Percentiles rank a stretch among this genome's conserved stretches.
Evolutionary conservation across 2,888 invertebrate genomes (phyloP).

Genomic region (Caenorhabditis drosophilae): DNA sequence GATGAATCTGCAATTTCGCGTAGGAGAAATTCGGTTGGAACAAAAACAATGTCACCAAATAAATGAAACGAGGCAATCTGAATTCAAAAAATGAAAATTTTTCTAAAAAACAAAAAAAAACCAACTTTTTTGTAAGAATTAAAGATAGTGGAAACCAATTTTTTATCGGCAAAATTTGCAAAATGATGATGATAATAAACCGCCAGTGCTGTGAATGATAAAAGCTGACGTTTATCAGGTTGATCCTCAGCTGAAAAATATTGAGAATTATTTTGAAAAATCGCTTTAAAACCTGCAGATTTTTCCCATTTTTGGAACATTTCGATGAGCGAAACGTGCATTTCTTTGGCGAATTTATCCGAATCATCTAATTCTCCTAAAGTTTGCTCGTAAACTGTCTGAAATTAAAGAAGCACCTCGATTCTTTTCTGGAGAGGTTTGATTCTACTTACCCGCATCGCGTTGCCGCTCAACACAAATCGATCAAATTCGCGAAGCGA

Average conservation of each 20-base stretch:
- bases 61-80: slow-evolving; percentile 70
- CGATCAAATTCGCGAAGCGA: neutral
- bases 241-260: slow-evolving; percentile 37
- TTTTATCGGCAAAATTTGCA: slow-evolving; percentile 32
- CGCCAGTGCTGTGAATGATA: slow-evolving; percentile 42
- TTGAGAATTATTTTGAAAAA: neutral
- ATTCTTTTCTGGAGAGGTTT: neutral
- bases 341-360: slow-evolving; percentile 44
- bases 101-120: slow-evolving; percentile 8
- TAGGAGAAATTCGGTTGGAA: slow-evolving; percentile 77
- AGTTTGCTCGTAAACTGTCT: slow-evolving; percentile 41
- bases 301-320: slow-evolving; percentile 54
- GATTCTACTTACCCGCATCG: slow-evolving; percentile 10
- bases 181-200: slow-evolving; percentile 56
- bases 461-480: slow-evolving; percentile 13
- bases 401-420: neutral
- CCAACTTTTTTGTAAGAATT: slow-evolving; percentile 40
- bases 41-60: slow-evolving; percentile 4
- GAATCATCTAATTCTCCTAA: slow-evolving; percentile 42
- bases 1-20: slow-evolving; percentile 31
- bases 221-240: slow-evolving; percentile 49
- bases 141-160: slow-evolving; percentile 42
- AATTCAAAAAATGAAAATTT: slow-evolving; percentile 9
- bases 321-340: slow-evolving; percentile 41
- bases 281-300: slow-evolving; percentile 41